A percentile compares a stretch with the other conserved stretches of the same genome.
These are phyloP conservation scores for Dromas ardeola DNA, from an alignment of 2,113 vertebrate species.

Conservation along the genomic window DNA sequence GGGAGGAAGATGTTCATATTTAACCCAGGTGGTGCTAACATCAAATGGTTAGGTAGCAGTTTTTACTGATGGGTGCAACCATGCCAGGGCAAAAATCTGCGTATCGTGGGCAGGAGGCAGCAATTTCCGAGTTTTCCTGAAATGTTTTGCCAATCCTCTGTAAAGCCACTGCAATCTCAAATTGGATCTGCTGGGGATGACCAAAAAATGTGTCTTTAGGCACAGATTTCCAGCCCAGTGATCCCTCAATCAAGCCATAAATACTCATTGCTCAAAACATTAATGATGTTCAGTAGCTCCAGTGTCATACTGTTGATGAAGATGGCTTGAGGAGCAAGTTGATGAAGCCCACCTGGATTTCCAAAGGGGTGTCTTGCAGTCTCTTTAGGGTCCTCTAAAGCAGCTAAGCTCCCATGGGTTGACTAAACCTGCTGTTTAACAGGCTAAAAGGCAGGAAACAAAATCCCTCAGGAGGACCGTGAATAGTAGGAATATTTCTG, in stretches of 20 bases:
- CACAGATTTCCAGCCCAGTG: rapidly evolving
- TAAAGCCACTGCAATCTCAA: not conserved
- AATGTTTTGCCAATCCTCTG: not conserved
- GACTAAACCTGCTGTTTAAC: rapidly evolving
- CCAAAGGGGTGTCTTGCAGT: not conserved
- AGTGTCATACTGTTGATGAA: rapidly evolving
- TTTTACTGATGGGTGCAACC: not conserved
- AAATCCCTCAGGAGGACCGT: not conserved
- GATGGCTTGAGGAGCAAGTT: not conserved
- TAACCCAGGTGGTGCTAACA: not conserved
- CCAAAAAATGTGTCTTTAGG: not conserved
- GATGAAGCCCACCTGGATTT: not conserved
- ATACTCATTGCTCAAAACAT: not conserved
- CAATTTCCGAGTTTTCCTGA: not conserved
- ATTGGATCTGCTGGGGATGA: not conserved
- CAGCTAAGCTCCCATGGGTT: not conserved
- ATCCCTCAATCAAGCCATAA: not conserved
- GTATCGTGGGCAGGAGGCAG: not conserved
- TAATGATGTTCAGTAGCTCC: not conserved
- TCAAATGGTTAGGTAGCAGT: not conserved
- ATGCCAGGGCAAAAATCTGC: rapidly evolving
- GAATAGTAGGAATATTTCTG: not conserved
- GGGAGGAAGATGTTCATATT: not conserved
- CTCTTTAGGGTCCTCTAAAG: not conserved
- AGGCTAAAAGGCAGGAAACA: not conserved